These are phyloP conservation scores for Agriopis marginaria DNA, from an alignment of 2,888 invertebrate genomes.

Conservation along the genomic window DNA sequence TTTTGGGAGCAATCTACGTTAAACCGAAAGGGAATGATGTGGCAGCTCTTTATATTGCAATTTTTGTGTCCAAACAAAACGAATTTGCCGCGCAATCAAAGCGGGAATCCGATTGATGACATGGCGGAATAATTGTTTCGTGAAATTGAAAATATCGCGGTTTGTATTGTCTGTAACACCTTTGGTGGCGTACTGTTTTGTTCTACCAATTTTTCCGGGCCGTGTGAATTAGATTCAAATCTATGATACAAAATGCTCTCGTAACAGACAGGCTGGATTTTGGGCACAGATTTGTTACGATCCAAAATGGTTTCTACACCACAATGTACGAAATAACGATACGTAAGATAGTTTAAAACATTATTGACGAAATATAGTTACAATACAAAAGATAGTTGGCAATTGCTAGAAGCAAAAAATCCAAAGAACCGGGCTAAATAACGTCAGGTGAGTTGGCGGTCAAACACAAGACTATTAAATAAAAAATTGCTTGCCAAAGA, in stretches of 20 bases:
- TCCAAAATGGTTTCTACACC: background rate
- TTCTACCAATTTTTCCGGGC: conserved; percentile 26
- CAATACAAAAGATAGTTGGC: too few relatives aligned
- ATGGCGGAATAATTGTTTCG: conserved; percentile 86
- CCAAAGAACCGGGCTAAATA: too few relatives aligned
- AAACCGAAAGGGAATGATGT: conserved; percentile 86
- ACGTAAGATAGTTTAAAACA: background rate
- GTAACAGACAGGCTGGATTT: background rate
- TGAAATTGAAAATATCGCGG: conserved; percentile 84
- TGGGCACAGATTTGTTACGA: background rate
- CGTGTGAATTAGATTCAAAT: conserved; percentile 12
- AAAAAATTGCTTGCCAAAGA: too few relatives aligned
- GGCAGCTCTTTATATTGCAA: conserved; percentile 87
- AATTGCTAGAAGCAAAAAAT: too few relatives aligned
- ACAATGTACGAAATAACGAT: too few relatives aligned
- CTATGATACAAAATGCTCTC: background rate
- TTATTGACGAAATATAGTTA: too few relatives aligned
- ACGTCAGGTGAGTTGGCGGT: too few relatives aligned
- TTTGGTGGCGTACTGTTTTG: conserved; percentile 42
- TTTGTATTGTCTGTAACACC: conserved; percentile 74
- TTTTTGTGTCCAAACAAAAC: conserved; percentile 86
- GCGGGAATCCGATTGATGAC: conserved; percentile 86
- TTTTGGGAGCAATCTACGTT: conserved; percentile 85
- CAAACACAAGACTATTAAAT: too few relatives aligned
- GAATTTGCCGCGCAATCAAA: conserved; percentile 87